phyloP scores from a whole-genome alignment of 2,113 vertebrate genomes.

The Nannobrachium achirus region DNA sequence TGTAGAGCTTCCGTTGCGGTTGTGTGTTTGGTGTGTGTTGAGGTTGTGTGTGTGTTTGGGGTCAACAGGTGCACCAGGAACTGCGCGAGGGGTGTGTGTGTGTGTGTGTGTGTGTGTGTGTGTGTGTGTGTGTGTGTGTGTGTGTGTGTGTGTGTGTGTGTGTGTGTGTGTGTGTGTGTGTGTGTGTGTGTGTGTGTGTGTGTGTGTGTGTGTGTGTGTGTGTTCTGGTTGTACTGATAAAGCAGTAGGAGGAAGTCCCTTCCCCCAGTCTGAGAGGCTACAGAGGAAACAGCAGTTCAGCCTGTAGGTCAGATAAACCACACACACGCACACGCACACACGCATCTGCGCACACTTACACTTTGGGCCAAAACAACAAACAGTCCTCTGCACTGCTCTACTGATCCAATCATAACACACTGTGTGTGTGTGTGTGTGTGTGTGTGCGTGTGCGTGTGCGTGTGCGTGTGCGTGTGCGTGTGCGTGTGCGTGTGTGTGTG shows the following conservation, averaged over 20 bases:
- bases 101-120: conserved; percentile 23
- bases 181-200: too few relatives aligned
- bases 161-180: conserved; percentile 39
- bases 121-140: too few relatives aligned
- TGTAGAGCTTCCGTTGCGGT: too few relatives aligned
- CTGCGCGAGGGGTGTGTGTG: conserved; percentile 12
- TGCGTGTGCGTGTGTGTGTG: too few relatives aligned
- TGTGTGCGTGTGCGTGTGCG: too few relatives aligned
- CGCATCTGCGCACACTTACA: too few relatives aligned
- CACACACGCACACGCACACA: too few relatives aligned
- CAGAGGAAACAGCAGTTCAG: conserved; percentile 70
- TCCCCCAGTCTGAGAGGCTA: conserved; percentile 74
- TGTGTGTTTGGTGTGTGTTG: conserved; percentile 40
- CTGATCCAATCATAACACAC: conserved; percentile 55
- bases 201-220: conserved; percentile 7
- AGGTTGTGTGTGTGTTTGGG: neutral
- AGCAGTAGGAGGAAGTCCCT: conserved; percentile 78
- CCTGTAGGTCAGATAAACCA: conserved; percentile 69
- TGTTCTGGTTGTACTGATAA: conserved; percentile 83
- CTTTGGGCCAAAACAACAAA: conserved; percentile 14
- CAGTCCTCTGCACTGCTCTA: conserved; percentile 17
- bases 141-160: conserved; percentile 21
- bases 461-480: too few relatives aligned
- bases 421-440: too few relatives aligned
- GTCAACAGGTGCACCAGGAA: conserved; percentile 54